Percentiles rank a stretch among this genome's conserved stretches.
Evolutionary conservation across 2,113 vertebrate species (phyloP).

Genomic region (Anseranas semipalmata): DNA sequence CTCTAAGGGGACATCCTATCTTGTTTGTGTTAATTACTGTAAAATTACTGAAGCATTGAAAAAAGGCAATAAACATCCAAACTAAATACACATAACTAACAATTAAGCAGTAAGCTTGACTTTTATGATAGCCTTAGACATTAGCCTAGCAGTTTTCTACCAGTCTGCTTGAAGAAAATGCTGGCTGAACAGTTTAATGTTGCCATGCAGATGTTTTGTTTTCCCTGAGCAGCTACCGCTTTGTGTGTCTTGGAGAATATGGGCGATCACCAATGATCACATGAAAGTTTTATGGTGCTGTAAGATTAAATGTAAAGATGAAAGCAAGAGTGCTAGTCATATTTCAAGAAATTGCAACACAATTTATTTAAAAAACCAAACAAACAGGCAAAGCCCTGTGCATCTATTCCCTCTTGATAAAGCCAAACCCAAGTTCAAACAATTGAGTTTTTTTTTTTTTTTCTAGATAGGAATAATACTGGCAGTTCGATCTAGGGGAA

Average conservation of each 20-base stretch:
- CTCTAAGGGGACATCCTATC: slow-evolving; percentile 23
- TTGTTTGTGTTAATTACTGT: slow-evolving; percentile 16
- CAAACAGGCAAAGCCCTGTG: background rate
- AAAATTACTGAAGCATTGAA: slow-evolving; percentile 41
- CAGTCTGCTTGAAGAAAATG: slow-evolving; percentile 19
- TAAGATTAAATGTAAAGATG: background rate
- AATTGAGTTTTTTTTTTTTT: background rate
- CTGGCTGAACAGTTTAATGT: background rate
- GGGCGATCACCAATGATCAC: background rate
- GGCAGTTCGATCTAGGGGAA: background rate
- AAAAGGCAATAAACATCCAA: slow-evolving; percentile 37
- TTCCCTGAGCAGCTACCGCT: background rate
- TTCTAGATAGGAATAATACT: background rate
- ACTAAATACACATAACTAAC: slow-evolving; percentile 42
- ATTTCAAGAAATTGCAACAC: background rate
- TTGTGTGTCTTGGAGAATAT: background rate
- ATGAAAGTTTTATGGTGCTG: slow-evolving; percentile 44
- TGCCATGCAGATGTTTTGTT: background rate
- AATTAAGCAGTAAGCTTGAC: background rate
- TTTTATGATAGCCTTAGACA: slow-evolving; percentile 24
- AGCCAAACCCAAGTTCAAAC: slow-evolving; percentile 16
- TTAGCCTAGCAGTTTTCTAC: slow-evolving; percentile 21
- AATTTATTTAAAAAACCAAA: background rate
- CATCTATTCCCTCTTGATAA: background rate
- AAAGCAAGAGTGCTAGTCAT: background rate